Conservation (phyloP, 1,140 invertebrate species). For the Hetaerina americana region DNA sequence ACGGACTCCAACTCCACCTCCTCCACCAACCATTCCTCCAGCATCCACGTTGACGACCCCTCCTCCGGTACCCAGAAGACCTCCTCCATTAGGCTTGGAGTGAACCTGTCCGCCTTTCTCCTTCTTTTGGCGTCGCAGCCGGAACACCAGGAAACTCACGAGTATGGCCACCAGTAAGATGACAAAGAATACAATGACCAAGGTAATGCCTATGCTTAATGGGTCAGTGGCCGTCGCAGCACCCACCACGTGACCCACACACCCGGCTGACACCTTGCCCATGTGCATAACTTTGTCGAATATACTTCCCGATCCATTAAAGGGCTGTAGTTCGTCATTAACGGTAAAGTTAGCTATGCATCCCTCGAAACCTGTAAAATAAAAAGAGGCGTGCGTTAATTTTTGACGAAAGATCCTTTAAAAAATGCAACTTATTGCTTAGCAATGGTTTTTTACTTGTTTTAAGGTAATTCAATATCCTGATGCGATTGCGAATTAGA, state of each 20-base stretch:
- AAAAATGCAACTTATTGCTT: too few relatives aligned
- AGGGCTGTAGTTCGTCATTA: constrained; percentile 77
- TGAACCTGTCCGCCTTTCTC: constrained; percentile 55
- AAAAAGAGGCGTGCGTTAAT: too few relatives aligned
- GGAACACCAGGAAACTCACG: constrained; percentile 78
- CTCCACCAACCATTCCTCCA: constrained; percentile 31
- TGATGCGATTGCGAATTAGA: too few relatives aligned
- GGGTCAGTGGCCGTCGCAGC: constrained; percentile 66
- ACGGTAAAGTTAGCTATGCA: constrained; percentile 81
- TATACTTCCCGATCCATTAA: constrained; percentile 71
- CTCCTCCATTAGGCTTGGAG: constrained; percentile 44
- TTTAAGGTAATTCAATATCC: too few relatives aligned
- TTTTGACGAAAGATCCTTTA: too few relatives aligned
- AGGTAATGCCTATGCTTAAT: constrained; percentile 74
- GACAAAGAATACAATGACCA: constrained; percentile 89
- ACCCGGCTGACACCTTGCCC: constrained; percentile 55
- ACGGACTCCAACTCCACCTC: constrained; percentile 2
- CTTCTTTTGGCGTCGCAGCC: constrained; percentile 66
- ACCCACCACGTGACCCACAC: constrained; percentile 53
- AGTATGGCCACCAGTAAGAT: constrained; percentile 76
- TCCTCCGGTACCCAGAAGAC: constrained; percentile 16
- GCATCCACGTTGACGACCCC: constrained; percentile 34
- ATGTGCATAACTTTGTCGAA: constrained; percentile 51
- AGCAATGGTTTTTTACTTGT: too few relatives aligned
- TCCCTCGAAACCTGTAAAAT: constrained; percentile 57